Evolutionary conservation across 2,797 vertebrate genomes (phyloP).

Genomic region (Fistularia tabacaria): DNA sequence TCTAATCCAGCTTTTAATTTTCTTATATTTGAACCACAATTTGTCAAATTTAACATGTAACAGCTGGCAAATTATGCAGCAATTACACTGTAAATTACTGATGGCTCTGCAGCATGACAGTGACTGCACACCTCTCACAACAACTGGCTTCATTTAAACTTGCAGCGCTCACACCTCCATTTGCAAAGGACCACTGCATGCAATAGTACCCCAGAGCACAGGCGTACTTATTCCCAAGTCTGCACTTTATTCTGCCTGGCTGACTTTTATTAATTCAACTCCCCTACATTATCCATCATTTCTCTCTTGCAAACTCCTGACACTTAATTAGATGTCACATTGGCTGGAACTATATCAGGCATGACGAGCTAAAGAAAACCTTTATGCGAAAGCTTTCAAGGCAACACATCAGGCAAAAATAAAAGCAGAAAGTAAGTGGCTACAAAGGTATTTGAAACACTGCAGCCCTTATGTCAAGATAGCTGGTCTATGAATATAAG

Average conservation of each 20-base stretch:
- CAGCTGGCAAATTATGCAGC: slow-evolving; percentile 72
- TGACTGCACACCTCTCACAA: slow-evolving; percentile 52
- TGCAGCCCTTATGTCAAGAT: too few relatives aligned
- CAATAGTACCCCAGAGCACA: slow-evolving; percentile 51
- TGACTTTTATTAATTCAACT: slow-evolving; percentile 76
- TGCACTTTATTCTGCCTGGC: slow-evolving; percentile 64
- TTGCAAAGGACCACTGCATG: slow-evolving; percentile 45
- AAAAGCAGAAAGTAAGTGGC: slow-evolving; percentile 14
- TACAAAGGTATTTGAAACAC: neutral
- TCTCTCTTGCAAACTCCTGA: slow-evolving; percentile 78
- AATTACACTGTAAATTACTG: slow-evolving; percentile 70
- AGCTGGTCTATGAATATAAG: too few relatives aligned
- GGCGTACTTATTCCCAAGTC: slow-evolving; percentile 46
- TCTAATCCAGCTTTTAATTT: slow-evolving; percentile 31
- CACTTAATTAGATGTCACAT: slow-evolving; percentile 85
- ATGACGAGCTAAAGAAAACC: slow-evolving; percentile 56
- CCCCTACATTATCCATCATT: slow-evolving; percentile 81
- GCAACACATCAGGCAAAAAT: slow-evolving; percentile 20
- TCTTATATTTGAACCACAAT: slow-evolving; percentile 51
- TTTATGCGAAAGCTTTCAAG: slow-evolving; percentile 16
- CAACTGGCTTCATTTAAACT: slow-evolving; percentile 44
- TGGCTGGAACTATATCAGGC: slow-evolving; percentile 78
- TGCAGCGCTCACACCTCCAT: slow-evolving; percentile 44
- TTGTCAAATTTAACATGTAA: slow-evolving; percentile 61
- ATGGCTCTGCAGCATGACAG: slow-evolving; percentile 66